phyloP scores from a whole-genome alignment of 2,797 vertebrate genomes.

The Scyliorhinus canicula region DNA sequence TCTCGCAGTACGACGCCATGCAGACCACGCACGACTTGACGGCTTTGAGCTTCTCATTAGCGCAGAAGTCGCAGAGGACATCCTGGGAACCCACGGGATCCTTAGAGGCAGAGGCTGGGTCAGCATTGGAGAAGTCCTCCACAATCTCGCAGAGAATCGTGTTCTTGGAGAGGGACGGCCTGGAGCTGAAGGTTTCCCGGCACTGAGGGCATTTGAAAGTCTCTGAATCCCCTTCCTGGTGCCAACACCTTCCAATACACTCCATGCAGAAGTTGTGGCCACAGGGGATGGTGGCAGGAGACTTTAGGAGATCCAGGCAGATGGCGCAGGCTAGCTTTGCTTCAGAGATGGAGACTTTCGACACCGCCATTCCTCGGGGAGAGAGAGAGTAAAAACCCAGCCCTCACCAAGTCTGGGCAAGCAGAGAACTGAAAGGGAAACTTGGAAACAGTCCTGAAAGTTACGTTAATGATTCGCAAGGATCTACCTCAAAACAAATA shows the following conservation, averaged over 20 bases:
- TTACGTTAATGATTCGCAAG: background rate
- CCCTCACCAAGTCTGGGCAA: background rate
- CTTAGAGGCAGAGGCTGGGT: background rate
- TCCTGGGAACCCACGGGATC: background rate
- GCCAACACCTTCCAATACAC: conserved; percentile 17
- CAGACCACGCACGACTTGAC: conserved; percentile 27
- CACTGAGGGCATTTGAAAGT: conserved; percentile 27
- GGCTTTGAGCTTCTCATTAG: background rate
- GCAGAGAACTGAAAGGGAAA: background rate
- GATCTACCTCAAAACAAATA: background rate
- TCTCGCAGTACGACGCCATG: conserved; percentile 5
- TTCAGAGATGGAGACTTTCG: conserved; percentile 12
- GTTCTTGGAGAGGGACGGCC: conserved; percentile 26
- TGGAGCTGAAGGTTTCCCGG: background rate
- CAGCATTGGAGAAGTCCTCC: background rate
- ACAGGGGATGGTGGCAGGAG: conserved; percentile 25
- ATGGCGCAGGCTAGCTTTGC: conserved; percentile 15
- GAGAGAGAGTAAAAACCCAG: background rate
- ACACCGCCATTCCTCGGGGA: background rate
- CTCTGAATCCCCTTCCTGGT: background rate
- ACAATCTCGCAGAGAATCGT: conserved; percentile 30
- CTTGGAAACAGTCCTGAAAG: background rate
- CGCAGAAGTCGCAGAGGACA: conserved; percentile 24
- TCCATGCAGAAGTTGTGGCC: conserved; percentile 39
- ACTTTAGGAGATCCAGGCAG: conserved; percentile 20